Evolutionary conservation across 1,140 invertebrate species (phyloP).

Genomic region (Nasonia longicornis): DNA sequence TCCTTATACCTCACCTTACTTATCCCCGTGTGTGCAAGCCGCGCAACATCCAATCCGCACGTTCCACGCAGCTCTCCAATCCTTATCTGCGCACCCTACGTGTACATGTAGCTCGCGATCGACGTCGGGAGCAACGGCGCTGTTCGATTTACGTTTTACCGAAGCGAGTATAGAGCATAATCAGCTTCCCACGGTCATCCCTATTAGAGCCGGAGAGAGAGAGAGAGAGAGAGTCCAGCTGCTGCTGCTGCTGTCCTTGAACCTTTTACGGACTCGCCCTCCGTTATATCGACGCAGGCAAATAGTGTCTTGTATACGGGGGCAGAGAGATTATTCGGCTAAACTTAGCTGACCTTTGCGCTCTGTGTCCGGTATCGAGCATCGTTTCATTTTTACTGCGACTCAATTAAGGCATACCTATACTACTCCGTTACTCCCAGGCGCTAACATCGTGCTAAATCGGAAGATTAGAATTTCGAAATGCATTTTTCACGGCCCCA

Average conservation of each 20-base stretch:
- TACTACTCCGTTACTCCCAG: neutral
- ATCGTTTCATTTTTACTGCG: neutral
- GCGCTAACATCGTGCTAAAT: too few species aligned
- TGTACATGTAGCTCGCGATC: neutral
- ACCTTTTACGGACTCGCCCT: slow-evolving; percentile 44
- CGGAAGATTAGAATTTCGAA: neutral
- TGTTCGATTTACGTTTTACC: slow-evolving; percentile 42
- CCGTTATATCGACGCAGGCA: neutral
- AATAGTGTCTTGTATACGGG: neutral
- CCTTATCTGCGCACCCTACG: neutral
- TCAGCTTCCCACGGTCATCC: slow-evolving; percentile 55
- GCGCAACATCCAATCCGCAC: too few species aligned
- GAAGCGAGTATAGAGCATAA: slow-evolving; percentile 46
- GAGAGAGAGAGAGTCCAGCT: slow-evolving; percentile 19
- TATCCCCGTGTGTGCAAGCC: too few species aligned
- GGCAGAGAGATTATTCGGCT: neutral
- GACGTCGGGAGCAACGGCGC: slow-evolving; percentile 15
- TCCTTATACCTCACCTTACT: too few species aligned
- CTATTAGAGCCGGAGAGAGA: slow-evolving; percentile 47
- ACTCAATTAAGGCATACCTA: neutral
- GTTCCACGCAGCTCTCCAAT: neutral
- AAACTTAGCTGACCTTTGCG: neutral
- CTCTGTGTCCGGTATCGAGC: neutral
- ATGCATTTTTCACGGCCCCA: neutral
- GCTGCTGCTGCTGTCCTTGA: slow-evolving; percentile 43